A percentile compares a stretch with the other conserved stretches of the same genome.
These are phyloP conservation scores for Agrochola litura DNA, from an alignment of 2,888 invertebrate genomes.

Conservation along the genomic window DNA sequence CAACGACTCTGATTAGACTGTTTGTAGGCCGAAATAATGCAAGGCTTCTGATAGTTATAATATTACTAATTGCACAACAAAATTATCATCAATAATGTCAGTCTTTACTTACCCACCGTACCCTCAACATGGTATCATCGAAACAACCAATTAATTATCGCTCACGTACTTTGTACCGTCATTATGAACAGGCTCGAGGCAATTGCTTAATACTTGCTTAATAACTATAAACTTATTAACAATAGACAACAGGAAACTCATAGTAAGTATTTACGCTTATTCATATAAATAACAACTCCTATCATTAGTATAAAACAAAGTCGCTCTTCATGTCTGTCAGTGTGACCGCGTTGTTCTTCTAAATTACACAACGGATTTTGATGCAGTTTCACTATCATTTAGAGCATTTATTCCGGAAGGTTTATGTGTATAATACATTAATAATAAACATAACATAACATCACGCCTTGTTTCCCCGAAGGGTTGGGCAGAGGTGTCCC, in stretches of 20 bases:
- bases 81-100: not conserved
- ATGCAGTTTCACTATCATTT: not conserved
- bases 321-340: not conserved
- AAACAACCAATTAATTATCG: not conserved
- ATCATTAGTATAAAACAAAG: not conserved
- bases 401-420: not conserved
- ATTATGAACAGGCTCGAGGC: not conserved
- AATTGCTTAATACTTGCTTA: not conserved
- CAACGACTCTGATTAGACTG: too few relatives aligned
- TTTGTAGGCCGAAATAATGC: too few relatives aligned
- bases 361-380: not conserved
- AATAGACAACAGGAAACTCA: constrained; percentile 1
- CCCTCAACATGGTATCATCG: not conserved
- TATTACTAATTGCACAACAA: not conserved
- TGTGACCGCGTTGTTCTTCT: not conserved
- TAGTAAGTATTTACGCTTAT: not conserved
- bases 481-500: too few relatives aligned
- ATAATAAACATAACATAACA: too few relatives aligned
- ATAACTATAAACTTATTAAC: not conserved
- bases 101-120: too few relatives aligned
- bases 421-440: not conserved
- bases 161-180: not conserved
- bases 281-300: not conserved
- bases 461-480: too few relatives aligned
- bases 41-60: too few relatives aligned